Conservation (phyloP, 2,888 invertebrate species). For the Parnassius glacialis region DNA sequence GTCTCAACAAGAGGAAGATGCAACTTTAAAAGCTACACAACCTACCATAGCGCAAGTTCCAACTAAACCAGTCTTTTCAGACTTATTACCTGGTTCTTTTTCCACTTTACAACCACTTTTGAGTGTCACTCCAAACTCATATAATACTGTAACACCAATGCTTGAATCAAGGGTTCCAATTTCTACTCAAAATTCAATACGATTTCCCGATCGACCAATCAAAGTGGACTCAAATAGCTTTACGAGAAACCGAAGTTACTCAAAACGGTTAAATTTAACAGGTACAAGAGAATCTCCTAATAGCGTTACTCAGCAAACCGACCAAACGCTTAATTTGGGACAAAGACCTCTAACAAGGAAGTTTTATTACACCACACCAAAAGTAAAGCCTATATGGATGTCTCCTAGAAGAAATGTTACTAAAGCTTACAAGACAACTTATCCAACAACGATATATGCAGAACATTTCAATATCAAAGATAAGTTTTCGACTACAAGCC, state of each 20-base stretch:
- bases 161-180: slow-evolving; percentile 29
- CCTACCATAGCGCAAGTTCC: slow-evolving; percentile 39
- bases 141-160: slow-evolving; percentile 32
- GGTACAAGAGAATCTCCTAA: slow-evolving; percentile 64
- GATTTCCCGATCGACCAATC: slow-evolving; percentile 50
- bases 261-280: slow-evolving; percentile 62
- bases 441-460: slow-evolving; percentile 65
- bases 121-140: slow-evolving; percentile 29
- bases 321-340: slow-evolving; percentile 39
- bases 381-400: slow-evolving; percentile 68
- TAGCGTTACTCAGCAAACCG: slow-evolving; percentile 58
- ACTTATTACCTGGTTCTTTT: slow-evolving; percentile 36
- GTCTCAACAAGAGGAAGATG: slow-evolving; percentile 52
- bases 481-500: slow-evolving; percentile 46
- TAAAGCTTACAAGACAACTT: slow-evolving; percentile 42
- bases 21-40: slow-evolving; percentile 47
- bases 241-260: slow-evolving; percentile 60
- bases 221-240: slow-evolving; percentile 50
- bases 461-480: slow-evolving; percentile 69
- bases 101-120: slow-evolving; percentile 45
- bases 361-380: slow-evolving; percentile 67
- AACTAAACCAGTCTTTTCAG: background rate
- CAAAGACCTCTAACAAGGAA: slow-evolving; percentile 54
- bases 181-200: slow-evolving; percentile 54
- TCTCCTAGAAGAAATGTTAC: slow-evolving; percentile 60